Evolutionary conservation across 2,888 invertebrate species (phyloP), one percentile per base, ranked within the genome.

Genomic region (Drosophila colorata): DNA sequence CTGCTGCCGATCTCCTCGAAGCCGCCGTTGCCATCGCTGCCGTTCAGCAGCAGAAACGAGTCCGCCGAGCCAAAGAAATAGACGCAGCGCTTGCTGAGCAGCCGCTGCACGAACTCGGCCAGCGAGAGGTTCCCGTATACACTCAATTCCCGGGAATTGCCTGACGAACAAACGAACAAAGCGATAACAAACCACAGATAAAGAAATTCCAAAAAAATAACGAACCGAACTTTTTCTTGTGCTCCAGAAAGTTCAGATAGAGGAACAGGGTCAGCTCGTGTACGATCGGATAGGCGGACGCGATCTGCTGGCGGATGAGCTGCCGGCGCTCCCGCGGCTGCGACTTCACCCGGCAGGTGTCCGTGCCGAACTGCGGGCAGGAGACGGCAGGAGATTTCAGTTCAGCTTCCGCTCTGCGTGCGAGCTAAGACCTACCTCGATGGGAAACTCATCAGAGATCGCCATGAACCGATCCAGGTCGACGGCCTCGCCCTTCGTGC

Each of bases 241-340:
- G 94, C 65, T 95, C 93, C 51, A 96, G 91, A 90, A 95, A 96
- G 66, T 93, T 93, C 0, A 95, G 93, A 89, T 94, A 95, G 2
- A 96, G 90, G 0, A 94, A 90, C 0, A 96, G 74, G 6, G 94
- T 94, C 41, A 94, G 92, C 83, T 95, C 95, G 78, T 96, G 95
- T 60, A 96, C 92, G 2, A 96, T 78, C 0, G 96, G 95, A 89
- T 96, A 95, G 0, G 94, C 94, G 0, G 95, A 95, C 0, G 92
- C 93, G 20, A 91, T 89, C 66, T 92, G 92, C 40, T 90, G 33
- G 38, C 79, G 71, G 37, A 92, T 92, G 3, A 56, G 9, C 0
- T 61, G 37, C 56, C 78, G 56, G 5, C 92, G 89, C 16, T 78
- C 73, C 47, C 53, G 57, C 2, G 91, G 91, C 37, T 92, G 92